phyloP scores from a whole-genome alignment of 2,888 invertebrate genomes.

The Odontomyia ornata region DNA sequence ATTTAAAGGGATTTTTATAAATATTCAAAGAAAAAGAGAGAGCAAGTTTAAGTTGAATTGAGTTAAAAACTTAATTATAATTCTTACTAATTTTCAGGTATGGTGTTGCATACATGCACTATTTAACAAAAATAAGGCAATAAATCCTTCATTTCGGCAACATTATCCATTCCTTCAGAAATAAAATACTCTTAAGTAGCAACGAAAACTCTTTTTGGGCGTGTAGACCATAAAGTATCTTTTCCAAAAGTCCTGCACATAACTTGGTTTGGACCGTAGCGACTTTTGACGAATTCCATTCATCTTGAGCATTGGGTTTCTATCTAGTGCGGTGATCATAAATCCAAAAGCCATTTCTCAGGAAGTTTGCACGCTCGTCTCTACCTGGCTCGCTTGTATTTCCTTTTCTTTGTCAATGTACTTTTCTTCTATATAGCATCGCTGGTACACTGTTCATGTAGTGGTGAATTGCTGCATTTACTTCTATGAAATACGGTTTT shows the following conservation, averaged over 20 bases:
- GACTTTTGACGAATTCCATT: conserved; percentile 1
- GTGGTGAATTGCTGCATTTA: background rate
- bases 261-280: background rate
- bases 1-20: too few species aligned
- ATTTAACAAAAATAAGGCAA: too few species aligned
- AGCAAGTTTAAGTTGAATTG: too few species aligned
- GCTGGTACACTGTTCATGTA: background rate
- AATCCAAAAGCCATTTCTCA: conserved; percentile 19
- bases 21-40: too few species aligned
- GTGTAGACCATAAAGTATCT: background rate
- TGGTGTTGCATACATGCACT: too few species aligned
- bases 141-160: too few species aligned
- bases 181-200: too few species aligned
- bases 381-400: conserved; percentile 12
- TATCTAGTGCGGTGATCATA: background rate
- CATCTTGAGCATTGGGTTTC: background rate
- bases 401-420: background rate
- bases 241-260: background rate
- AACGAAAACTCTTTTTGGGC: too few species aligned
- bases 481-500: background rate
- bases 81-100: too few species aligned
- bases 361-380: conserved; percentile 14
- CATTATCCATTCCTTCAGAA: too few species aligned
- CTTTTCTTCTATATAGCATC: background rate
- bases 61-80: too few species aligned